Base-by-base conservation (phyloP, 1,140 invertebrate genomes). In the Zaprionus capensis region DNA sequence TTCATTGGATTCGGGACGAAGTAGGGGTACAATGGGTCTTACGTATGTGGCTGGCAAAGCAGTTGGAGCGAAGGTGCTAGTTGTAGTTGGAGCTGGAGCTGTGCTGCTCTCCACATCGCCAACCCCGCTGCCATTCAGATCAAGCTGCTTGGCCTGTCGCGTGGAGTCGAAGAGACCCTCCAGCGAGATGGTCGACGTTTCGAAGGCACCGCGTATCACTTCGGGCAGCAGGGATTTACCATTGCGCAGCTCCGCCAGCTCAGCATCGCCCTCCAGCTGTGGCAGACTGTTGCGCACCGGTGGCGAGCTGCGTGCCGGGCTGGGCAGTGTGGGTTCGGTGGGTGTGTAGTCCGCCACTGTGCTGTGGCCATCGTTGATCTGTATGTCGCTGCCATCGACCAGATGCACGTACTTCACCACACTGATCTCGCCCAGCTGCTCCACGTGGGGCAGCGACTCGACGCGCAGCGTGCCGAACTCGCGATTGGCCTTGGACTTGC, bases 371-470 rank as follows among this genome's bases (percentile, higher is more conserved):
- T 83, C 92, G 34, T 93, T 92, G 56, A 93, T 85, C 20, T 78
- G 78, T n/a, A 92, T 91, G 9, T 90, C 79, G 15, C 91, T 84
- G 51, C 90, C 86, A 36, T 92, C 83, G 15, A 95, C 94, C 58
- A 95, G 93, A 88, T 95, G 95, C 22, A 96, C 95, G 38, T 94
- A 93, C 68, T 94, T 95, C 59, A 94, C 94, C 78, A 95, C 93
- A 88, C 94, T 95, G 1, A 96, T 95, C 92, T 95, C 95, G 63
- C 95, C 95, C 67, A 95, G 94, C 93, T 94, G 94, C 82, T 95
- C 94, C 3, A 95, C 82, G 11, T 93, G 94, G 5, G 95, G 94
- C 82, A 94, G 93, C 59, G 93, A 94, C 80, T 95, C 94, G 51
- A 94, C 91, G 57, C 93, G 93, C 36, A 94, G 14, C 0, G 46